Percentiles rank a stretch among this genome's conserved stretches.
Evolutionary conservation across 2,113 vertebrate genomes (phyloP).

Genomic region (Poeciliopsis occidentalis): DNA sequence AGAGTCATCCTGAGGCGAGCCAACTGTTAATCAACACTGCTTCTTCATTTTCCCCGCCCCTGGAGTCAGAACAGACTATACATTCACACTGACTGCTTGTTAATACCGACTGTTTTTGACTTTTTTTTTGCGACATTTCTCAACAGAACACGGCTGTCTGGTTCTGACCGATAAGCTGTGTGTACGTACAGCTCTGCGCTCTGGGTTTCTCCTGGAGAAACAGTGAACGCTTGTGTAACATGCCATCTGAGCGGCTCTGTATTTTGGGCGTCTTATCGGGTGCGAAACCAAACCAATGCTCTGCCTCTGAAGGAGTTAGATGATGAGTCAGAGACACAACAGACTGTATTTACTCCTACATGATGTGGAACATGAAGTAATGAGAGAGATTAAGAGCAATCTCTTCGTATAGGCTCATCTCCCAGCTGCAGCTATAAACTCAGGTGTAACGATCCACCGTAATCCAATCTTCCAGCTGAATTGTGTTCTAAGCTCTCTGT

Average conservation of each 20-base stretch:
- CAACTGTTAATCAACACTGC: neutral
- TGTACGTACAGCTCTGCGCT: constrained; percentile 2
- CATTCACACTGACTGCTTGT: neutral
- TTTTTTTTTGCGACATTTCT: neutral
- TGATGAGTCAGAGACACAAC: constrained; percentile 56
- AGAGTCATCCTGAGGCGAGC: too few species aligned
- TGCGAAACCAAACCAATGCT: constrained; percentile 48
- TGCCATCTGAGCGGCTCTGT: constrained; percentile 46
- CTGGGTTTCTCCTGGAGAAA: neutral
- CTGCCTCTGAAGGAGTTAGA: constrained; percentile 26
- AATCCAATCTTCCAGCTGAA: neutral
- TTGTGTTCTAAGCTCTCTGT: neutral
- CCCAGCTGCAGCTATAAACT: neutral
- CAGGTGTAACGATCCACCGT: neutral
- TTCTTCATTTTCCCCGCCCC: too few species aligned
- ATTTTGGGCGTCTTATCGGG: constrained; percentile 26
- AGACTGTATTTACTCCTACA: constrained; percentile 59
- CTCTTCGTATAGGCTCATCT: neutral
- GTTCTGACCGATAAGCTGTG: constrained; percentile 5
- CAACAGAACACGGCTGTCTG: constrained; percentile 2
- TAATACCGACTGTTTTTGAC: neutral
- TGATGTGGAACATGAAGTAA: constrained; percentile 33
- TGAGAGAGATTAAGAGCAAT: constrained; percentile 5
- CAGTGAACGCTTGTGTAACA: constrained; percentile 31
- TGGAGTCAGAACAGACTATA: neutral